Conservation (phyloP, 2,888 invertebrate genomes). For the Podotricha telesiphe region DNA sequence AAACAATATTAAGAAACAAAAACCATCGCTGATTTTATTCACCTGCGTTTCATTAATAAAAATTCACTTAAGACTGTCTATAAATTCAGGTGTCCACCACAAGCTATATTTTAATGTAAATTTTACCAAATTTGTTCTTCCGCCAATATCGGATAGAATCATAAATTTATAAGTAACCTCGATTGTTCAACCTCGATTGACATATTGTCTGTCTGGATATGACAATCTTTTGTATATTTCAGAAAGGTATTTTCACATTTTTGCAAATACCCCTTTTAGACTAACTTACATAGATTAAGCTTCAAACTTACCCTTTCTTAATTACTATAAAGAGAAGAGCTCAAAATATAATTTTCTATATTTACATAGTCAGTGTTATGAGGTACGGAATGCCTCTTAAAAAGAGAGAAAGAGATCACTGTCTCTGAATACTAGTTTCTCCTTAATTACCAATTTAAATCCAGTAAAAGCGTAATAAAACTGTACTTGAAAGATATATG, state of each 20-base stretch:
- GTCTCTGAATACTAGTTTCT: no score
- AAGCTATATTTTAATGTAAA: conserved; percentile 2
- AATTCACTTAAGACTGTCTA: neutral
- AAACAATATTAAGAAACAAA: neutral
- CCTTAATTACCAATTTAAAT: no score
- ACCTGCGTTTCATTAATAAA: neutral
- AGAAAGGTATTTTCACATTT: neutral
- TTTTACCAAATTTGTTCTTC: conserved; percentile 20
- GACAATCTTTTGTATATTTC: neutral
- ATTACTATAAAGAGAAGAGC: no score
- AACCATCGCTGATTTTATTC: neutral
- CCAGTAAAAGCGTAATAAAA: no score
- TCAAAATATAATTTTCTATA: no score
- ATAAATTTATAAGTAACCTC: conserved; percentile 14
- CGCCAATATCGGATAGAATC: neutral
- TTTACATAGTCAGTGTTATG: no score
- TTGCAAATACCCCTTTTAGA: neutral
- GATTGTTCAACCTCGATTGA: no score
- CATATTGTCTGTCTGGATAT: neutral
- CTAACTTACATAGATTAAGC: no score
- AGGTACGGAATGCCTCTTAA: no score
- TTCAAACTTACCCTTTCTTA: no score
- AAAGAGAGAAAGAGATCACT: no score
- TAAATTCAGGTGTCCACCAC: conserved; percentile 1
- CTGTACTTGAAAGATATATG: no score